Percentiles rank a stretch among this genome's conserved stretches.
Evolutionary conservation across 2,888 invertebrate genomes (phyloP).

Genomic region (Microchrysa polita): DNA sequence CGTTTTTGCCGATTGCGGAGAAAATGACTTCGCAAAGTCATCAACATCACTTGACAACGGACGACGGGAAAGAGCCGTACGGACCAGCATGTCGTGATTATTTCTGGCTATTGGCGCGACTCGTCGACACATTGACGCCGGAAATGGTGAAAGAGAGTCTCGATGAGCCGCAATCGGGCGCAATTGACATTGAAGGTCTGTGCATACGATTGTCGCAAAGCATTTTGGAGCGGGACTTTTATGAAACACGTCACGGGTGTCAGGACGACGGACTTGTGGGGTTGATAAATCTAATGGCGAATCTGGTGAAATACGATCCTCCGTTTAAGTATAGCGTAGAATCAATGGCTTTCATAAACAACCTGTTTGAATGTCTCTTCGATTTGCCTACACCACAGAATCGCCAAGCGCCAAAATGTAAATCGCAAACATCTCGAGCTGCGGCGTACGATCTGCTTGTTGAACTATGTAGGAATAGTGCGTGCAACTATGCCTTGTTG

Average conservation of each 20-base stretch:
- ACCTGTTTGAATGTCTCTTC: slow-evolving; percentile 88
- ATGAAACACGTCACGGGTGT: slow-evolving; percentile 82
- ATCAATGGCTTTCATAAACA: slow-evolving; percentile 69
- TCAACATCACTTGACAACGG: slow-evolving; percentile 69
- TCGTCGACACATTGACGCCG: slow-evolving; percentile 86
- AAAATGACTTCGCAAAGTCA: slow-evolving; percentile 76
- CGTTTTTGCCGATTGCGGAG: slow-evolving; percentile 84
- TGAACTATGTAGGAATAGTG: slow-evolving; percentile 84
- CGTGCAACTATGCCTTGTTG: slow-evolving; percentile 85
- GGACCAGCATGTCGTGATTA: slow-evolving; percentile 95
- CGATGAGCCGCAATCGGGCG: slow-evolving; percentile 67
- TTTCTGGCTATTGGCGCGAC: slow-evolving; percentile 89
- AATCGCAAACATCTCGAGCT: slow-evolving; percentile 87
- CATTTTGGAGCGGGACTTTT: slow-evolving; percentile 79
- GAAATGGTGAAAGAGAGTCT: slow-evolving; percentile 77
- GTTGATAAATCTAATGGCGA: slow-evolving; percentile 84
- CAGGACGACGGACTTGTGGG: slow-evolving; percentile 94
- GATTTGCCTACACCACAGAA: slow-evolving; percentile 87
- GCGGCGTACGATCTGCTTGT: slow-evolving; percentile 92
- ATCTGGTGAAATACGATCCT: slow-evolving; percentile 87
- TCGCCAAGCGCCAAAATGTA: slow-evolving; percentile 91
- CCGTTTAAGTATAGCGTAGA: slow-evolving; percentile 83
- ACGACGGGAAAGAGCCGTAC: slow-evolving; percentile 92
- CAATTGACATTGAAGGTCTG: slow-evolving; percentile 78
- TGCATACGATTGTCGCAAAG: slow-evolving; percentile 79